These are phyloP conservation scores for Sussaba pulchella DNA, from an alignment of 2,888 invertebrate species.

Conservation along the genomic window DNA sequence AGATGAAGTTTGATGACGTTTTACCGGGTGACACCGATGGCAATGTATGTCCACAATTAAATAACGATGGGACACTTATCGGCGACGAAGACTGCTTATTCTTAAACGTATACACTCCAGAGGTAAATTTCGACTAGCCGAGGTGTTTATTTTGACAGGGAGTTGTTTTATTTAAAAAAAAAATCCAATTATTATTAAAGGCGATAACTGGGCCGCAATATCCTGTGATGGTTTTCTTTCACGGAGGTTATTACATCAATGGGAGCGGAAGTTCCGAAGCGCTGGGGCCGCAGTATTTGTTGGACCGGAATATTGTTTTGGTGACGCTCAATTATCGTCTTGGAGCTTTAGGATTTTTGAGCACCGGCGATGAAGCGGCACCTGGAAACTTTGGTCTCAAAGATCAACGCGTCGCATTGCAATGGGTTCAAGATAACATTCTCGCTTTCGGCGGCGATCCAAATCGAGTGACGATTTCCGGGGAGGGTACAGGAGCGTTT, in stretches of 20 bases:
- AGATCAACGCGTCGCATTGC: slow-evolving; percentile 66
- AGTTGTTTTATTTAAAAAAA: neutral
- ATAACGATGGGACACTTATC: too few species aligned
- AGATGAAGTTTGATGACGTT: too few species aligned
- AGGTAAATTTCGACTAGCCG: too few species aligned
- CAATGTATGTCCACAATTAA: too few species aligned
- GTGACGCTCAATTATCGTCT: too few species aligned
- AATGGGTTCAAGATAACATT: slow-evolving; percentile 69
- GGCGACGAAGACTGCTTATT: too few species aligned
- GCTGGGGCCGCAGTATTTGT: slow-evolving; percentile 65
- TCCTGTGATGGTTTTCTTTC: slow-evolving; percentile 48
- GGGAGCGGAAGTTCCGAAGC: slow-evolving; percentile 54
- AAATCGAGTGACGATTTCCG: slow-evolving; percentile 68
- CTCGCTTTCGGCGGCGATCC: too few species aligned
- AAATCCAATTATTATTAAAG: neutral
- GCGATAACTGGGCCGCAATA: neutral
- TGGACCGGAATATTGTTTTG: too few species aligned
- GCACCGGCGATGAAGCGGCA: slow-evolving; percentile 63
- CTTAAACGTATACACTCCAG: too few species aligned
- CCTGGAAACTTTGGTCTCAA: slow-evolving; percentile 71
- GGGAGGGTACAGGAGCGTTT: slow-evolving; percentile 61
- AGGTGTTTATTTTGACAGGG: too few species aligned
- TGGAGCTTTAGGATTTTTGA: slow-evolving; percentile 70
- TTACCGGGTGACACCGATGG: slow-evolving; percentile 55
- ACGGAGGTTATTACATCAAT: slow-evolving; percentile 61